Conservation (phyloP, 2,888 invertebrate genomes). For the Brachylomia viminalis region DNA sequence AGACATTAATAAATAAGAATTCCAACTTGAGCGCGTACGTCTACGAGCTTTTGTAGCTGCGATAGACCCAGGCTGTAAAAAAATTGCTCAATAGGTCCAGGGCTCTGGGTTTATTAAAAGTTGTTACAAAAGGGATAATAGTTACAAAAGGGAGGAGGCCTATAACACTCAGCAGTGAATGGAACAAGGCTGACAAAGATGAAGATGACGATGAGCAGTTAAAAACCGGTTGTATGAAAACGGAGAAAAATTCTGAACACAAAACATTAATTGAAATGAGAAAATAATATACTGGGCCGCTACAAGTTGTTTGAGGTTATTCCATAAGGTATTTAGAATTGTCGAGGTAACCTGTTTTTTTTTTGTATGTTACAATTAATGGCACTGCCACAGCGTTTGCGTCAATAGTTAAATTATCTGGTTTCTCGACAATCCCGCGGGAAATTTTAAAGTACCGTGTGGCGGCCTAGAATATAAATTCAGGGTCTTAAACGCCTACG, state of each 20-base stretch:
- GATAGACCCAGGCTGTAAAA: no score
- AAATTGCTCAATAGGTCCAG: no score
- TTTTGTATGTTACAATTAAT: background rate
- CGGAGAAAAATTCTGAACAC: background rate
- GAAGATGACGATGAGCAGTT: background rate
- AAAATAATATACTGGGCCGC: background rate
- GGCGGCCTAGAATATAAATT: background rate
- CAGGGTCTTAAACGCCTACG: background rate
- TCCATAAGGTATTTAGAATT: background rate
- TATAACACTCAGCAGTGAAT: no score
- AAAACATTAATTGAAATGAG: background rate
- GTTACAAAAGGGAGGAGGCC: no score
- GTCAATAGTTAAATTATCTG: conserved; percentile 1
- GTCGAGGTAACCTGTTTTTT: background rate
- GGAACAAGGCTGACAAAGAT: no score
- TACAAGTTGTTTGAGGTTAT: background rate
- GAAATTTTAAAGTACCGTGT: background rate
- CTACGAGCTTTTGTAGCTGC: no score
- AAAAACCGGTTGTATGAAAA: background rate
- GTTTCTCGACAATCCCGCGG: background rate
- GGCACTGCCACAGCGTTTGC: background rate
- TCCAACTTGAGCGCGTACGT: no score
- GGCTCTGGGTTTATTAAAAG: no score
- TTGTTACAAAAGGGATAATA: no score
- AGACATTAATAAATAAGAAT: no score